Evolutionary conservation across 1,140 invertebrate species (phyloP), one percentile per base, ranked within the genome.

Genomic region (Saxidomus purpurata): DNA sequence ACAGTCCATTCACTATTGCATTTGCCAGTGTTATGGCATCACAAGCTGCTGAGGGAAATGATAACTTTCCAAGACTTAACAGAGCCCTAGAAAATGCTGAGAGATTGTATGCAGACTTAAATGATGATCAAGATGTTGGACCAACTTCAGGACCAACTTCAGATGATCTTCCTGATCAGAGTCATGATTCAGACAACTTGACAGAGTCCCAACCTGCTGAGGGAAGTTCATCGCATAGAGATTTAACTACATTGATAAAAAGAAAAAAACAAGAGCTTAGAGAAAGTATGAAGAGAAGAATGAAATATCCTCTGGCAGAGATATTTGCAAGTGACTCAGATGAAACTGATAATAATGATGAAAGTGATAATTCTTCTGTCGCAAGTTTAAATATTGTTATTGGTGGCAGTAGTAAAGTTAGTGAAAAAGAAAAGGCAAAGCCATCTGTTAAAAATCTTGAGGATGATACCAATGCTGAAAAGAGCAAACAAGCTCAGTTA

Each of bases 1-100:
- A 92, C 76, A 94, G 93, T 89, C 93, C 94, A 31, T 94, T 95
- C 63, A 94, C 94, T 6, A 84, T 94, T 49, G 94, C 94, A 15
- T 94, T 95, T 91, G 93, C 93, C 22, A 94, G 92, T 90, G 93
- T 93, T 17, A 93, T 94, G 92, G 92, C 92, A 67, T 81, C 91
- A n/a, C 89, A 91, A 79, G 79, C 89, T 19, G 89, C 90, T 13
- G 92, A 91, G 13, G 88, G 89, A 47, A 90, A 84, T 84, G 82
- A 84, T 19, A 19, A 43, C 34, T 84, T 61, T 63, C 81, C 88
- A 34, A 59, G 77, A 82, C 52, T 86, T 19, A 85, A 59, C 69
- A 80, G 28, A 28, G 63, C 63, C 17, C 61, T 87, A 67, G 88
- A 88, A 40, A 86, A 55, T 52, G 47, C 67, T 71, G 77, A 85